phyloP scores from a whole-genome alignment of 2,888 invertebrate species.

The Eristalinus aeneus region DNA sequence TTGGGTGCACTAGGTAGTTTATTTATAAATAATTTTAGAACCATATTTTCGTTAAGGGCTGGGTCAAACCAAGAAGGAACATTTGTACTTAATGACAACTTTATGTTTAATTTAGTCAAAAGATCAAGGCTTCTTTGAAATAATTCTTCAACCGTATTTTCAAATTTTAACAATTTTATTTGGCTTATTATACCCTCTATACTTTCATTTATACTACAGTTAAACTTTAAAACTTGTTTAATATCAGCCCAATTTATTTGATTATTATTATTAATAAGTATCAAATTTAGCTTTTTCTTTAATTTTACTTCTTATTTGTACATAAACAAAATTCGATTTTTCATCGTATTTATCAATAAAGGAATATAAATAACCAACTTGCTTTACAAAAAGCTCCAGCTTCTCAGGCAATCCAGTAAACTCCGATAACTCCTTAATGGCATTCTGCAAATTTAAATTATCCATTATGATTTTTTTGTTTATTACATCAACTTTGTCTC shows the following conservation, averaged over 20 bases:
- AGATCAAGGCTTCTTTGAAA: neutral
- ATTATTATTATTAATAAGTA: conserved; percentile 40
- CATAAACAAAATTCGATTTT: no score
- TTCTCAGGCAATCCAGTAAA: conserved; percentile 15
- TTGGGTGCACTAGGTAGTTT: conserved; percentile 3
- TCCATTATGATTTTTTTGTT: neutral
- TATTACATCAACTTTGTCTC: neutral
- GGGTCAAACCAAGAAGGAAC: conserved; percentile 21
- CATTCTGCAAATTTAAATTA: neutral
- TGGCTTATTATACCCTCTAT: conserved; percentile 18
- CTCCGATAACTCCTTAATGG: neutral
- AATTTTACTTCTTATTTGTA: no score
- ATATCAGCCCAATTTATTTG: conserved; percentile 23
- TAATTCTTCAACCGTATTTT: conserved; percentile 18
- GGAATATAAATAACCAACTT: conserved; percentile 6
- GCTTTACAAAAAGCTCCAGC: conserved; percentile 19
- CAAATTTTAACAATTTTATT: conserved; percentile 26
- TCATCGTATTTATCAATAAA: neutral
- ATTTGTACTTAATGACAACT: conserved; percentile 2
- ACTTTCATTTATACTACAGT: conserved; percentile 28
- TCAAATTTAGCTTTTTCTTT: conserved; percentile 2
- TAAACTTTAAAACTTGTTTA: neutral
- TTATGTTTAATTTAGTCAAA: conserved; percentile 20
- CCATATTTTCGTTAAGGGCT: neutral
- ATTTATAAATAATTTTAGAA: neutral